These are phyloP conservation scores for Protophormia terraenovae DNA, from an alignment of 2,888 invertebrate genomes.

Conservation along the genomic window DNA sequence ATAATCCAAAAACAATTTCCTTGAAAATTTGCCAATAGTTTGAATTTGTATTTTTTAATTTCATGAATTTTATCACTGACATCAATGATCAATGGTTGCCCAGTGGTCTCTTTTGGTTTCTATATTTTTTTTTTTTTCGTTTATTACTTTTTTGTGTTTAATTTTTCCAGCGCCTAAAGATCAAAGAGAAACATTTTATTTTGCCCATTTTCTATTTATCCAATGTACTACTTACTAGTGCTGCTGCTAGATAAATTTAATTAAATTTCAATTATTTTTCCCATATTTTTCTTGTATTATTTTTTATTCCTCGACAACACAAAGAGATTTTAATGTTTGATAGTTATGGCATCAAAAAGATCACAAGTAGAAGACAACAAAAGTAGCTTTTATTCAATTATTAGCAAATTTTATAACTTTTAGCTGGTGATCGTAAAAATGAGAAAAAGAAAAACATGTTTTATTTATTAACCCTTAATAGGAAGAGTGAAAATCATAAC, in stretches of 20 bases:
- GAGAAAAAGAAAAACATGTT: slow-evolving; percentile 1
- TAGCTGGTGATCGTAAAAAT: slow-evolving; percentile 36
- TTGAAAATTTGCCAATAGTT: slow-evolving; percentile 43
- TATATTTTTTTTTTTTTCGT: no score
- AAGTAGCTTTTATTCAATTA: slow-evolving; percentile 41
- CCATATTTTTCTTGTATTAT: no score
- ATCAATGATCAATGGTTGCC: slow-evolving; percentile 48
- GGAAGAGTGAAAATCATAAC: neutral
- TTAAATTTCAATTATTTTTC: slow-evolving; percentile 67
- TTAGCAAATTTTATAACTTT: slow-evolving; percentile 35
- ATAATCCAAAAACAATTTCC: neutral
- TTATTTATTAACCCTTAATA: neutral
- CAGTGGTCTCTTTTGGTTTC: neutral
- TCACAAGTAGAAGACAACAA: slow-evolving; percentile 42
- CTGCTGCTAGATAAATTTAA: slow-evolving; percentile 56
- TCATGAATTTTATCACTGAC: slow-evolving; percentile 33
- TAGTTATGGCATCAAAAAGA: slow-evolving; percentile 57
- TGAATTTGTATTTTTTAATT: neutral
- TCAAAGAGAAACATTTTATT: slow-evolving; percentile 64
- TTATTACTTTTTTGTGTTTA: neutral
- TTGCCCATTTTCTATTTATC: slow-evolving; percentile 57
- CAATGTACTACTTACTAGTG: neutral
- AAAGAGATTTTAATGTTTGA: slow-evolving; percentile 64
- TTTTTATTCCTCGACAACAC: slow-evolving; percentile 45
- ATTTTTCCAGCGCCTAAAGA: slow-evolving; percentile 62